Percentiles rank a stretch among this genome's conserved stretches.
Evolutionary conservation across 2,113 vertebrate genomes (phyloP).

Genomic region (Sinocyclocheilus maitianheensis): DNA sequence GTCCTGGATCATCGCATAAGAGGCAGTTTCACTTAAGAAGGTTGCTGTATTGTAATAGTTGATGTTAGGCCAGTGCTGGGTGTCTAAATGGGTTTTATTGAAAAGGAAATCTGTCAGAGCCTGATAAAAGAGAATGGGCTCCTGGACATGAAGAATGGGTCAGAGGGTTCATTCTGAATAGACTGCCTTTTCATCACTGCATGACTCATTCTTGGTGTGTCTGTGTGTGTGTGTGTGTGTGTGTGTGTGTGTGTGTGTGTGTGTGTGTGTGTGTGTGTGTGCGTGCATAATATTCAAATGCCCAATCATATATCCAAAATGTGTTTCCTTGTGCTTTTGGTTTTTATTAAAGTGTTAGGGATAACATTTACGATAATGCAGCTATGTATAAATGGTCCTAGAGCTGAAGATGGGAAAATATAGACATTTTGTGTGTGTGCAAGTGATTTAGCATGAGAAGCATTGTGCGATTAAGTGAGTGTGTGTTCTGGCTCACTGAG

Average conservation of each 20-base stretch:
- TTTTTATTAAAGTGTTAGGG: background rate
- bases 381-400: background rate
- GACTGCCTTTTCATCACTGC: constrained; percentile 78
- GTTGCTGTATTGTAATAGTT: constrained; percentile 47
- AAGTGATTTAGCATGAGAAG: background rate
- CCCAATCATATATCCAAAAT: background rate
- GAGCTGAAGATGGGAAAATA: background rate
- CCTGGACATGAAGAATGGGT: constrained; percentile 78
- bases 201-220: constrained; percentile 69
- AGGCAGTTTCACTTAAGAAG: constrained; percentile 47
- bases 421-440: constrained; percentile 4
- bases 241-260: constrained; percentile 48
- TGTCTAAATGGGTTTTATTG: constrained; percentile 76
- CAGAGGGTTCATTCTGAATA: constrained; percentile 79
- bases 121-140: constrained; percentile 76
- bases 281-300: constrained; percentile 31
- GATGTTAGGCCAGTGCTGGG: constrained; percentile 65
- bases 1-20: constrained; percentile 32
- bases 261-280: constrained; percentile 43
- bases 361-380: background rate
- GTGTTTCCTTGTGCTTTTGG: background rate
- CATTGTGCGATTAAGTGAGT: constrained; percentile 52
- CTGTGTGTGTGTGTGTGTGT: constrained; percentile 57
- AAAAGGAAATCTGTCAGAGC: constrained; percentile 75
- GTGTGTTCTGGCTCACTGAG: constrained; percentile 57